Base-by-base conservation (phyloP, 1,140 invertebrate genomes). In the Brachionus paranguensis region DNA sequence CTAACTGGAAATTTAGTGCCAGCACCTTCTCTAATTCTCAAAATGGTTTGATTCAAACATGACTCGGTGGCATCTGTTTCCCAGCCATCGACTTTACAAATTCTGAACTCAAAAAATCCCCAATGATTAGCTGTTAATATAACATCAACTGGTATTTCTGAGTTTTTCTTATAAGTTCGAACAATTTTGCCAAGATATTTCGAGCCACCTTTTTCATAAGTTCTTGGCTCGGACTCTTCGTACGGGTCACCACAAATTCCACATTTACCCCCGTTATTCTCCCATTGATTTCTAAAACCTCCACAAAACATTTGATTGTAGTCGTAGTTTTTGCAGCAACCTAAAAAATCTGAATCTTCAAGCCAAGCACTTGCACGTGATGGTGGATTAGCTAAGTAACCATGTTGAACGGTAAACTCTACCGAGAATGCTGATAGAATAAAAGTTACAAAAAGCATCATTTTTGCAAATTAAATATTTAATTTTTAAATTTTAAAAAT, bases 51-150 rank as follows among this genome's bases (percentile, higher is more conserved):
- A 24, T 84, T 84, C 4, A 88, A 78, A 74, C 87, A 88, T 0
- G 74, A 70, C 55, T 88, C 85, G 2, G 86, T 86, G 24, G 85
- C 86, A 24, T 85, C 68, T 6, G 83, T 86, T 12, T 27, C 85
- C 7, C 85, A 83, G 86, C 95, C 93, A 1, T 92, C 93, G n/a
- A 89, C 65, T 10, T 89, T 86, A 85, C 87, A 88, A 29, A 88
- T 76, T 53, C 85, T 79, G 84, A 88, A 88, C 64, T 88, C 86
- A 45, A 88, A 87, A 84, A 85, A 88, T 0, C 87, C 87, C 12
- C 60, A 29, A 64, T 87, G 87, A 84, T 86, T 87, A n/a, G 87
- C 87, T 53, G 87, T 88, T 3, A 76, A 20, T 65, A 72, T 41
- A n/a, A 83, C 43, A 3, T 37, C 74, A 10, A 87, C 84, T 47